A percentile compares a stretch with the other conserved stretches of the same genome.
phyloP scores from a whole-genome alignment of 2,113 vertebrate genomes.

The Silurus meridionalis region DNA sequence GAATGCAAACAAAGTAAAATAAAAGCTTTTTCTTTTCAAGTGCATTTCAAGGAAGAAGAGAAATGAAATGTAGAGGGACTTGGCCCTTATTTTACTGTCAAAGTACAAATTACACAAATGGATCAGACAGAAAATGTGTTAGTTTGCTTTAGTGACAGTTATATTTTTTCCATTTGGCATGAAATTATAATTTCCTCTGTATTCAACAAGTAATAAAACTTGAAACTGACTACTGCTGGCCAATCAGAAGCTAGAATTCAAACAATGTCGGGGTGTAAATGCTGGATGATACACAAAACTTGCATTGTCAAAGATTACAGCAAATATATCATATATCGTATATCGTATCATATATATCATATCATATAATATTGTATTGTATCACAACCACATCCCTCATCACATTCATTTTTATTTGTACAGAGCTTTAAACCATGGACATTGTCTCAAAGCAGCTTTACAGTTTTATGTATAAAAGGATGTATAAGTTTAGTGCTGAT shows the following conservation, averaged over 20 bases:
- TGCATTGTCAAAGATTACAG: neutral
- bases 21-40: neutral
- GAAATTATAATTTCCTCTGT: neutral
- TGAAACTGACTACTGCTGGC: neutral
- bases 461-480: too few species aligned
- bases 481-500: too few species aligned
- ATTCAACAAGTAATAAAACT: neutral
- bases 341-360: neutral
- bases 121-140: neutral
- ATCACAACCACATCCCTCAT: neutral
- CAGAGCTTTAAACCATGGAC: too few species aligned
- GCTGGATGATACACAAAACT: neutral
- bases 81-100: neutral
- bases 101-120: neutral
- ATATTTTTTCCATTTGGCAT: neutral
- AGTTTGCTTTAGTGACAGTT: neutral
- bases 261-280: neutral
- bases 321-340: neutral
- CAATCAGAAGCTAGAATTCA: neutral
- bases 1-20: neutral
- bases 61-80: neutral
- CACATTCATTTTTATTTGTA: too few species aligned
- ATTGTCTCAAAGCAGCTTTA: too few species aligned
- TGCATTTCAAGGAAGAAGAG: neutral
- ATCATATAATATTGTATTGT: neutral